Evolutionary conservation across 1,140 invertebrate genomes (phyloP).

Genomic region (Conus betulinus): DNA sequence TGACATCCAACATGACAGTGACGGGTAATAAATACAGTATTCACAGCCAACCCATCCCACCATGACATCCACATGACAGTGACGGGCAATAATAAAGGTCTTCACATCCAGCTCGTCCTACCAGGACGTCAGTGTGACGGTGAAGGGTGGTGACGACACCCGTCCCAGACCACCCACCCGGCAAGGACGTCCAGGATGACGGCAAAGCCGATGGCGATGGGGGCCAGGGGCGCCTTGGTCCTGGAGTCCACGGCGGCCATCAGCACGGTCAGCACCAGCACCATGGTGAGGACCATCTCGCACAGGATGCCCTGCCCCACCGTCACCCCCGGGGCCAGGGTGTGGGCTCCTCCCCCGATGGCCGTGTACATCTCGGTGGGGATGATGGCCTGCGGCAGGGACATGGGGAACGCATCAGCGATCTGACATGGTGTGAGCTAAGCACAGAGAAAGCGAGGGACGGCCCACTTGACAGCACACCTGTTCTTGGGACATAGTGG

Average conservation of each 20-base stretch:
- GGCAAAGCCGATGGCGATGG: constrained; percentile 72
- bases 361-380: constrained; percentile 37
- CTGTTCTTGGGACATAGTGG: too few species aligned
- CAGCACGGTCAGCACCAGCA: constrained; percentile 69
- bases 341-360: constrained; percentile 53
- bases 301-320: constrained; percentile 63
- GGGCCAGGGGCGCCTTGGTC: constrained; percentile 60
- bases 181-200: constrained; percentile 68
- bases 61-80: too few species aligned
- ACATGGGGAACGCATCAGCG: neutral
- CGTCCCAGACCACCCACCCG: constrained; percentile 52
- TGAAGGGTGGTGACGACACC: neutral
- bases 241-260: constrained; percentile 64
- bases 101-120: too few species aligned
- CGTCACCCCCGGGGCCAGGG: constrained; percentile 28
- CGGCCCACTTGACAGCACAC: too few species aligned
- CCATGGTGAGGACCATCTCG: constrained; percentile 68
- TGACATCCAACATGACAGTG: too few species aligned
- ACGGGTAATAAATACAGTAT: neutral
- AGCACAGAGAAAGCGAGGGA: too few species aligned
- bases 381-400: constrained; percentile 52
- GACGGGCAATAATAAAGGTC: too few species aligned
- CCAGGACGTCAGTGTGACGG: too few species aligned
- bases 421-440: too few species aligned
- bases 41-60: neutral